Base-by-base conservation (phyloP, 2,113 vertebrate species). In the Polypterus senegalus region DNA sequence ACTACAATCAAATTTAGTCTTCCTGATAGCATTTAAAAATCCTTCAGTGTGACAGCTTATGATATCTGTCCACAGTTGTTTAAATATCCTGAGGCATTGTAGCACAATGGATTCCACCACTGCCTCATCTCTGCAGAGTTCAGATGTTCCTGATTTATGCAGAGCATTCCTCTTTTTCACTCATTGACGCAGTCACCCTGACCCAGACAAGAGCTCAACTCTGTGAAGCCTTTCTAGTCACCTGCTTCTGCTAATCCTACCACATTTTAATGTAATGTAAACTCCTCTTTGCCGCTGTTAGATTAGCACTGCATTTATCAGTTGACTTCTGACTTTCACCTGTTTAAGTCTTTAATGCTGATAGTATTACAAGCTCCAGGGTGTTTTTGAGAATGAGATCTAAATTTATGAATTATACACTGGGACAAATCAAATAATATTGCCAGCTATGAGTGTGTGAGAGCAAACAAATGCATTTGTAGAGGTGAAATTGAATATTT, bases 1-100 rank as follows among this genome's bases (percentile, higher is more conserved):
- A 91, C 85, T 80, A 85, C 83, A 89, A 72, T 88, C 78, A 91
- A 92, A 90, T 87, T 86, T 79, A 89, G 94, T 95, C 93, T 92
- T 81, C 85, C 68, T 73, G 77, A 71, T 76, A 83, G 82, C 72
- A 71, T 80, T 71, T 70, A 76, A 76, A 71, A 86, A 83, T 84
- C 75, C 77, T 62, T 46, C 66, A 70, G 67, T 66, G 63, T 72
- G 68, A 76, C 76, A 73, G 73, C 70, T 60, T 43, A 69, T 71
- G 80, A 77, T 81, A 81, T 73, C 82, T 75, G 66, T 46, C 77
- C 76, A 47, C 78, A 76, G 80, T 79, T 83, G 83, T 84, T 85
- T 86, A 85, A 86, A 86, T 83, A 80, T 86, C 86, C 83, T 55
- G 64, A 76, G 82, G 83, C 62, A 61, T 45, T 66, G 53, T 63